Conservation (phyloP, 2,797 vertebrate species). For the Calcarius lapponicus region DNA sequence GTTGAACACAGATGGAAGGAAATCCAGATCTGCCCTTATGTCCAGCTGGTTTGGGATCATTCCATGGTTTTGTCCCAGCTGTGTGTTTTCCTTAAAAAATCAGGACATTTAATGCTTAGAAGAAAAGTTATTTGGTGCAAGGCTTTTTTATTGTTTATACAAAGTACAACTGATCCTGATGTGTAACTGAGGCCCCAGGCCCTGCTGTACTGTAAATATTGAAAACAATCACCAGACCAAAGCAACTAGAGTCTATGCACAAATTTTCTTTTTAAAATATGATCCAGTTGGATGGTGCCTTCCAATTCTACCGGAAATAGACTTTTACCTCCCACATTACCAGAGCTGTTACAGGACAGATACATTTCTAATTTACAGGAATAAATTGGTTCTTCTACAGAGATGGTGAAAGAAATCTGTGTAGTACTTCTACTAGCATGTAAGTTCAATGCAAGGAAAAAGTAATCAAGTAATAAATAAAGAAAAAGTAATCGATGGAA, state of each 20-base stretch:
- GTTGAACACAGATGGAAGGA: neutral
- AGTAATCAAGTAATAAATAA: neutral
- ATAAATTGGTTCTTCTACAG: neutral
- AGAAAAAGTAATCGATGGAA: neutral
- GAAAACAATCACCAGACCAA: constrained; percentile 20
- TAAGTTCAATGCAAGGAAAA: neutral
- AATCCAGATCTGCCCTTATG: neutral
- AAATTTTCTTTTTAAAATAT: neutral
- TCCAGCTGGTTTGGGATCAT: neutral
- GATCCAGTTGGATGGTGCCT: neutral
- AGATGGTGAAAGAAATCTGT: neutral
- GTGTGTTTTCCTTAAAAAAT: neutral
- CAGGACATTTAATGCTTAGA: constrained; percentile 29
- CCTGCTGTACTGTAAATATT: constrained; percentile 30
- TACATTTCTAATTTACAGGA: neutral
- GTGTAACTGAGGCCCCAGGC: constrained; percentile 6
- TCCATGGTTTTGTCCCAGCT: constrained; percentile 19
- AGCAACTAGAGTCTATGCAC: neutral
- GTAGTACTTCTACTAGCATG: neutral
- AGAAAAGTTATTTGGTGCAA: neutral
- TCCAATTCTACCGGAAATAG: neutral
- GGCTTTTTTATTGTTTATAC: constrained; percentile 20
- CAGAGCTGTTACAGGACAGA: neutral
- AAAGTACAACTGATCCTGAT: constrained; percentile 16
- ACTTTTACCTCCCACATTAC: neutral